Base-by-base conservation (phyloP, 1,140 invertebrate species). In the Luehdorfia chinensis region DNA sequence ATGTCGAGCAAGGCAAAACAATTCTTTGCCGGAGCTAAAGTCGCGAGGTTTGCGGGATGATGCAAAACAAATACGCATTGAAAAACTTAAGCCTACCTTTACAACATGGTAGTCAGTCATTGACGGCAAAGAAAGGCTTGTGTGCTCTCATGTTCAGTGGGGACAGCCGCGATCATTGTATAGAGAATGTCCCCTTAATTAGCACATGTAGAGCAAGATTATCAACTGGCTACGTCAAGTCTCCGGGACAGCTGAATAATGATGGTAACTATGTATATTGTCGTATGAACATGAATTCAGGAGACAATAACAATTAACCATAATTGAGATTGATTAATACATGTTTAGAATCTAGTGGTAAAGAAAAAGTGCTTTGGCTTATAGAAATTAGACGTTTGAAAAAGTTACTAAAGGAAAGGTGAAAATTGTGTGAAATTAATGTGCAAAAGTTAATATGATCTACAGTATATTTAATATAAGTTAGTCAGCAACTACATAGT, bases 81-180 rank as follows among this genome's bases (percentile, higher is more conserved):
- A 68, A 78, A n/a, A 72, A 64, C 65, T 68, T 66, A 64, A 54
- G 63, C 67, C 50, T 66, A 57, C 61, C 51, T 70, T 75, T 65
- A 63, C 61, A 65, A 71, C 59, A 59, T 47, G 60, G 62, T 65
- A 79, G 75, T 77, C 75, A 77, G 59, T 80, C 69, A 75, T 47
- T 61, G 62, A 58, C 49, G 61, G 54, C 50, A 55, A 64, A 68
- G 61, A 76, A 71, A 73, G 69, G 60, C 60, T 63, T 55, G 60
- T 31, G 37, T 49, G 43, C 45, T 46, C 63, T 66, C 66, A 60
- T 60, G 66, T 68, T 55, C 47, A 12, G 15, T 33, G 39, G 32
- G 47, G 75, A 80, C 76, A 74, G 73, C 64, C 73, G 56, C 50
- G 64, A 68, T 73, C 77, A 81, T 81, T 81, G 77, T 81, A 57